Conservation (phyloP, 1,140 invertebrate genomes). For the Chionoecetes opilio region DNA sequence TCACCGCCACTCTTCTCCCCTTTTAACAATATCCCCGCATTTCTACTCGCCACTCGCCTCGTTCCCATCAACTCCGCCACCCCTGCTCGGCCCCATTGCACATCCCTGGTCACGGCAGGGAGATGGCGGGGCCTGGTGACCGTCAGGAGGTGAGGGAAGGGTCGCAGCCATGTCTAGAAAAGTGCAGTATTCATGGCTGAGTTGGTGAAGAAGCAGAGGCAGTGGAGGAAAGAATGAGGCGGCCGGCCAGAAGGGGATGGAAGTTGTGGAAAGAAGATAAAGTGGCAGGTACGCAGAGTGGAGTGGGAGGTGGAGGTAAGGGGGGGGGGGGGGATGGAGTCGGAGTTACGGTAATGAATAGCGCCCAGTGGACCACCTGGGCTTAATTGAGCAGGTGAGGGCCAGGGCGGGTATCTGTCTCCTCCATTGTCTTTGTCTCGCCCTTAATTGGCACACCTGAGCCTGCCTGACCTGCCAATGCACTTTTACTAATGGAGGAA, state of each 20-base stretch:
- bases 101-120: not conserved
- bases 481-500: not conserved
- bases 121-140: not conserved
- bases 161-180: not conserved
- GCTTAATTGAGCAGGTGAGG: constrained; percentile 6
- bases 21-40: not conserved
- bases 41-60: not conserved
- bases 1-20: not conserved
- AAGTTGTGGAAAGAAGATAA: constrained; percentile 20
- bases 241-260: not conserved
- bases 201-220: not conserved
- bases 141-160: not conserved
- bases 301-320: not conserved
- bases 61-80: not conserved
- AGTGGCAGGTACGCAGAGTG: not conserved
- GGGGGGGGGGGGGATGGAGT: not conserved
- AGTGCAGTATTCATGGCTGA: not conserved
- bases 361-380: constrained; percentile 1
- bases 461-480: constrained; percentile 3
- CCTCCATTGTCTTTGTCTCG: constrained; percentile 18
- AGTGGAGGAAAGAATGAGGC: not conserved
- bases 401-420: not conserved
- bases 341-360: constrained; percentile 20
- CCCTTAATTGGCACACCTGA: constrained; percentile 27
- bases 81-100: not conserved